phyloP scores from a whole-genome alignment of 2,113 vertebrate species.

The Plotosus lineatus region DNA sequence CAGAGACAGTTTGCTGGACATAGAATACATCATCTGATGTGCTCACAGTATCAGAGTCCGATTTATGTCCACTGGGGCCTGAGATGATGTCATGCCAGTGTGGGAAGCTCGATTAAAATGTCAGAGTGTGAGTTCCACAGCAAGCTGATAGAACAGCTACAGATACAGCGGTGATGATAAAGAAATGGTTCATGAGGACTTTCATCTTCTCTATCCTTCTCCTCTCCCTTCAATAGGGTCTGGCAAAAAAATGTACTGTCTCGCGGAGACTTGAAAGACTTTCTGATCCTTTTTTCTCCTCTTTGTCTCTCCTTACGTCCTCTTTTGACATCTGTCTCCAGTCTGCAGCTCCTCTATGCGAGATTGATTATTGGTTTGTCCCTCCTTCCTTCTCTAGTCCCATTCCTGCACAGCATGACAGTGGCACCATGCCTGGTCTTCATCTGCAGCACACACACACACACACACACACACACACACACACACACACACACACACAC shows the following conservation, averaged over 20 bases:
- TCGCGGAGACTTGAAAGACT: background rate
- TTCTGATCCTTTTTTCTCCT: background rate
- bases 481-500: background rate
- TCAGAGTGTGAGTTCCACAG: too few species aligned
- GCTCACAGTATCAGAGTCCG: background rate
- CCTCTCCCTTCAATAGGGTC: background rate
- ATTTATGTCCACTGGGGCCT: background rate
- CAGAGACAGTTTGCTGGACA: too few species aligned
- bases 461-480: conserved; percentile 13
- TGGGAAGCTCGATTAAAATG: too few species aligned
- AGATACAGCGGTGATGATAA: too few species aligned
- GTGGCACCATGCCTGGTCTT: conserved; percentile 21
- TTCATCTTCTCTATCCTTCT: background rate
- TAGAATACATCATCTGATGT: background rate
- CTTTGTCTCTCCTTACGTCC: background rate
- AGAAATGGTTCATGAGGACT: background rate
- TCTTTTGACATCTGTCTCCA: conserved; percentile 4
- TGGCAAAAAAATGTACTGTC: background rate
- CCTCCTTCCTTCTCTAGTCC: conserved; percentile 22
- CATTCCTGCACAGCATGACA: conserved; percentile 24
- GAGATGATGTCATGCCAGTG: too few species aligned
- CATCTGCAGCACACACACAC: conserved; percentile 11
- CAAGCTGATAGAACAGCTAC: too few species aligned
- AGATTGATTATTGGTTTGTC: conserved; percentile 1
- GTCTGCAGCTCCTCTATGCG: conserved; percentile 41